Evolutionary conservation across 2,888 invertebrate genomes (phyloP).

Genomic region (Tachina fera): DNA sequence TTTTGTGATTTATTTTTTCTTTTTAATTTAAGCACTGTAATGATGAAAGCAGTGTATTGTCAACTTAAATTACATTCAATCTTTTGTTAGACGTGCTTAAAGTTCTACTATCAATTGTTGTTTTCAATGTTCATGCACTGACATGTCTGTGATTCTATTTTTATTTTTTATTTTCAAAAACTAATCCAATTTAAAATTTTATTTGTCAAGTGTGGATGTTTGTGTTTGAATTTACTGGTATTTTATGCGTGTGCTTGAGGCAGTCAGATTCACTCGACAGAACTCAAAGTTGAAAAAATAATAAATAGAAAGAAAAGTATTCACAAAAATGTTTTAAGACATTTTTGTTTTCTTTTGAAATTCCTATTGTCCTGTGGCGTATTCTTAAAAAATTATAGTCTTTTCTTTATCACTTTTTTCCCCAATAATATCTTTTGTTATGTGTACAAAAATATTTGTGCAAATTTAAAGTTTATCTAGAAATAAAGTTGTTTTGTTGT

Average conservation of each 20-base stretch:
- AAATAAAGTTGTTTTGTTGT: neutral
- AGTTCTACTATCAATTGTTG: constrained; percentile 37
- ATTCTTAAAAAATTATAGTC: constrained; percentile 40
- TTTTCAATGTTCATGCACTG: constrained; percentile 31
- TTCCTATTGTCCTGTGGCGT: constrained; percentile 48
- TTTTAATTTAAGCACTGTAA: too few species aligned
- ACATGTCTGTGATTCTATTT: constrained; percentile 47
- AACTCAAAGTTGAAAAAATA: constrained; percentile 14
- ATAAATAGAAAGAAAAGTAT: neutral
- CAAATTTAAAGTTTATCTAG: constrained; percentile 29
- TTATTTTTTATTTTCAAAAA: constrained; percentile 74
- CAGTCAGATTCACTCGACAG: constrained; percentile 38
- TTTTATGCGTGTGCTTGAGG: constrained; percentile 56
- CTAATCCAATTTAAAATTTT: constrained; percentile 81
- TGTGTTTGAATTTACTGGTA: constrained; percentile 20
- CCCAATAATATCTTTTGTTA: neutral
- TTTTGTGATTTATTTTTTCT: too few species aligned
- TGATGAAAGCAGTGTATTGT: constrained; percentile 60
- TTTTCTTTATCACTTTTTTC: neutral
- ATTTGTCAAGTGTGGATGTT: constrained; percentile 71
- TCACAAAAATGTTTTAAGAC: constrained; percentile 28
- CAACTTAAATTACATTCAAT: constrained; percentile 56
- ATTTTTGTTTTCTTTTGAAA: constrained; percentile 37
- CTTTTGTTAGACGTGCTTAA: constrained; percentile 48
- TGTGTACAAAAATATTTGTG: constrained; percentile 27